Evolutionary conservation across 1,140 invertebrate genomes (phyloP), one percentile per base, ranked within the genome.

Genomic region (Proctacanthus coquilletti): DNA sequence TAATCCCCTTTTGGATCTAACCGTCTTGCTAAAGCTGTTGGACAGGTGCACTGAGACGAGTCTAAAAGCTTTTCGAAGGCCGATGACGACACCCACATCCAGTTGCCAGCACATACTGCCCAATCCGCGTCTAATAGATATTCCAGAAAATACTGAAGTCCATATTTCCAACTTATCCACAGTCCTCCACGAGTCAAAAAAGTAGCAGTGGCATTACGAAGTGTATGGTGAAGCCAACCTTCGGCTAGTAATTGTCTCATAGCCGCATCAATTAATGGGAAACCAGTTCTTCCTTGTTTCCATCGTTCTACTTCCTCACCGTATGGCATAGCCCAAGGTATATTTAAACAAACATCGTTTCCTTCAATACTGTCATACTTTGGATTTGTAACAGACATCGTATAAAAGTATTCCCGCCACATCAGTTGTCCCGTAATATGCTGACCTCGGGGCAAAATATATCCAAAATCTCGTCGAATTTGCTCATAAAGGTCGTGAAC

Each of bases 321-420:
- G 13, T 62, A 39, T 0, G 64, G 61, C 29, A 66, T 57, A 30
- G 70, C 68, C 81, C 80, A 84, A 0, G 75, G 74, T 29, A 84
- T 80, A 44, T 72, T 72, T 23, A 82, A 60, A 18, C 80, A 84
- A 13, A 83, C 74, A 3, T 75, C 70, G 58, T 84, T 84, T 19
- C 67, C 66, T n/a, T 64, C 56, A 72, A 83, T 81, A 43, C 70
- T 66, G 18, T 72, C 77, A 62, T 75, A 76, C 18, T 68, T 55
- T 1, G 67, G 62, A 56, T 76, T 77, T 44, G 70, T 72, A 10
- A 77, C 75, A 49, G 65, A 79, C 77, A 68, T 79, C 40, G 69
- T 75, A 52, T 84, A 84, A 54, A 83, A 84, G 48, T 81, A 84
- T 49, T 84, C 80, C 19, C 80, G 59, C 79, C 79, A 82, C 23